phyloP scores from a whole-genome alignment of 2,113 vertebrate genomes.

The Corythornis vintsioides region DNA sequence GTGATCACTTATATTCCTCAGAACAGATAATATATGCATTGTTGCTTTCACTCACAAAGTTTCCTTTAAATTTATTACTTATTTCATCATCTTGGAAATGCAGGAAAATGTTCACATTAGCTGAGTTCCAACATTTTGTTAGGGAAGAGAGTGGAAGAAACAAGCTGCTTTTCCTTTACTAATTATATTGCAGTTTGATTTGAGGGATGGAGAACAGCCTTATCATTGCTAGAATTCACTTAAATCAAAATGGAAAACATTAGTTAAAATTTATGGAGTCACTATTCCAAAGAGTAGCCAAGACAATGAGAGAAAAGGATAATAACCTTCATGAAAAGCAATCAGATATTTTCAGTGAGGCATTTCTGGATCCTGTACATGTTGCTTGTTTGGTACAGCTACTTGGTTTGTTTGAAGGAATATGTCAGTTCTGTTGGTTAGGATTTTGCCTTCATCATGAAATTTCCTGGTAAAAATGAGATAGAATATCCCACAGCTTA shows the following conservation, averaged over 20 bases:
- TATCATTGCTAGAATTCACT: background rate
- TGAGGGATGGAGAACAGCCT: background rate
- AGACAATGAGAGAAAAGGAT: background rate
- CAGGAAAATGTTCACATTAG: background rate
- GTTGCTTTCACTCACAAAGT: background rate
- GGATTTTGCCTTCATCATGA: background rate
- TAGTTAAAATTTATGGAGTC: background rate
- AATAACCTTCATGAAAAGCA: accelerated
- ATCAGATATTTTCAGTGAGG: background rate
- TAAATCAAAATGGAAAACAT: background rate
- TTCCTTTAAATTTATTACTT: background rate
- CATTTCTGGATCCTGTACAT: background rate
- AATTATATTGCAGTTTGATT: background rate
- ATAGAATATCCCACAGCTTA: background rate
- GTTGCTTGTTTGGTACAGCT: background rate
- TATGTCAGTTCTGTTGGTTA: background rate
- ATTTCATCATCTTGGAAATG: background rate
- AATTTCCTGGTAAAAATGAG: background rate
- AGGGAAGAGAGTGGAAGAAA: background rate
- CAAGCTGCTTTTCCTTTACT: background rate
- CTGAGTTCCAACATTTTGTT: accelerated
- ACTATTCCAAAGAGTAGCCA: background rate
- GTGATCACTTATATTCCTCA: background rate
- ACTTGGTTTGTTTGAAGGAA: background rate
- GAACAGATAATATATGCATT: background rate